phyloP scores from a whole-genome alignment of 2,113 vertebrate species.

The Scomber japonicus region DNA sequence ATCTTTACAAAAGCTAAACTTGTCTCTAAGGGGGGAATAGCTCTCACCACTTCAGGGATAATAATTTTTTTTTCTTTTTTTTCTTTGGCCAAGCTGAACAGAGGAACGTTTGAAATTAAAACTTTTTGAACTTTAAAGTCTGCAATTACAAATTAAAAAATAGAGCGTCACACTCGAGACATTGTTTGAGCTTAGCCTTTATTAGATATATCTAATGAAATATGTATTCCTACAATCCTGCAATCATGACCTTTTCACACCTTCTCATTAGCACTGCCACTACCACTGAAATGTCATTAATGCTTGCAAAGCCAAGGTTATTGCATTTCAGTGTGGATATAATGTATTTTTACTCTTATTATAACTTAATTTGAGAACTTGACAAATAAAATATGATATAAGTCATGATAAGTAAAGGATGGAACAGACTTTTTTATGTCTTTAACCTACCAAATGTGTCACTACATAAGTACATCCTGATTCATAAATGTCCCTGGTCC shows the following conservation, averaged over 20 bases:
- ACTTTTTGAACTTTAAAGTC: conserved; percentile 2
- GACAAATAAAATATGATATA: background rate
- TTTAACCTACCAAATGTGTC: background rate
- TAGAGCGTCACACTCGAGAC: background rate
- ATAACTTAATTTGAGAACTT: background rate
- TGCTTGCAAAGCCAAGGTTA: background rate
- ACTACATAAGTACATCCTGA: background rate
- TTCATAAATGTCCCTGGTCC: too few relatives aligned
- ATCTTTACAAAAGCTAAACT: background rate
- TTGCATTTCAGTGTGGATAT: background rate
- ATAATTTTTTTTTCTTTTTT: background rate
- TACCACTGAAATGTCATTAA: conserved; percentile 12
- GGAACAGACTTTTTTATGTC: too few relatives aligned
- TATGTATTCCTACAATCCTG: background rate
- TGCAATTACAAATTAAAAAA: conserved; percentile 27
- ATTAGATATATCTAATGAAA: background rate
- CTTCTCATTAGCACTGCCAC: conserved; percentile 27
- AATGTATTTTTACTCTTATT: background rate
- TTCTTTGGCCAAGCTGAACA: conserved; percentile 2
- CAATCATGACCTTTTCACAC: conserved; percentile 17
- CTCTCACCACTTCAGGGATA: conserved; percentile 11
- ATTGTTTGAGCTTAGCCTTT: conserved; percentile 1
- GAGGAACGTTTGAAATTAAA: conserved; percentile 21
- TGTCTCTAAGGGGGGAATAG: background rate
- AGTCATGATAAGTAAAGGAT: background rate